Conservation (phyloP, 1,140 invertebrate species). For the Drosophila virilis region DNA sequence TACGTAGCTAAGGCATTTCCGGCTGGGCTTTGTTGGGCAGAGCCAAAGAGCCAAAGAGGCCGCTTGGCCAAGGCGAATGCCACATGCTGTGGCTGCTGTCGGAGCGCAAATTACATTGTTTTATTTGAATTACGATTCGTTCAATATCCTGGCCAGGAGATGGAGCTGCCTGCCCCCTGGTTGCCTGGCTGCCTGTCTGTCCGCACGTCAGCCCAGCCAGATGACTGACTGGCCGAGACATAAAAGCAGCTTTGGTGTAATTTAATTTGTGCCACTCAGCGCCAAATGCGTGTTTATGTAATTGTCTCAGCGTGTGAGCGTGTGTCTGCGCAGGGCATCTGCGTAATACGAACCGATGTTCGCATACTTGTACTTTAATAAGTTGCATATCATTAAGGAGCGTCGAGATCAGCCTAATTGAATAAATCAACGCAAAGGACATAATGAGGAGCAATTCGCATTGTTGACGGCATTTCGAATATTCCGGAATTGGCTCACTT, state of each 20-base stretch:
- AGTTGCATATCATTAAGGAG: conserved; percentile 21
- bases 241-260: conserved; percentile 76
- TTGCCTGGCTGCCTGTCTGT: not conserved
- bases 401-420: conserved; percentile 15
- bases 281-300: conserved; percentile 73
- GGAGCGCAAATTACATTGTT: conserved; percentile 69
- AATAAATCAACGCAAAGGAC: conserved; percentile 22
- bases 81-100: conserved; percentile 28
- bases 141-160: conserved; percentile 39
- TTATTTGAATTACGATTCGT: conserved; percentile 78
- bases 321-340: conserved; percentile 9
- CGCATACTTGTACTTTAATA: conserved; percentile 35
- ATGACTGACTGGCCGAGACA: conserved; percentile 48
- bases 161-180: conserved; percentile 1
- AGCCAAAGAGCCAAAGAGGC: not conserved
- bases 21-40: conserved; percentile 1
- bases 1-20: conserved; percentile 1
- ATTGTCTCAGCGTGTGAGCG: conserved; percentile 45
- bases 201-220: not conserved
- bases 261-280: conserved; percentile 72
- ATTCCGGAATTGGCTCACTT: conserved; percentile 28
- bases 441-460: conserved; percentile 10
- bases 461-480: not conserved
- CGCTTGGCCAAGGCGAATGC: not conserved
- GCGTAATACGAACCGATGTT: conserved; percentile 25